Conservation (phyloP, 1,140 invertebrate genomes). For the Bombus affinis region DNA sequence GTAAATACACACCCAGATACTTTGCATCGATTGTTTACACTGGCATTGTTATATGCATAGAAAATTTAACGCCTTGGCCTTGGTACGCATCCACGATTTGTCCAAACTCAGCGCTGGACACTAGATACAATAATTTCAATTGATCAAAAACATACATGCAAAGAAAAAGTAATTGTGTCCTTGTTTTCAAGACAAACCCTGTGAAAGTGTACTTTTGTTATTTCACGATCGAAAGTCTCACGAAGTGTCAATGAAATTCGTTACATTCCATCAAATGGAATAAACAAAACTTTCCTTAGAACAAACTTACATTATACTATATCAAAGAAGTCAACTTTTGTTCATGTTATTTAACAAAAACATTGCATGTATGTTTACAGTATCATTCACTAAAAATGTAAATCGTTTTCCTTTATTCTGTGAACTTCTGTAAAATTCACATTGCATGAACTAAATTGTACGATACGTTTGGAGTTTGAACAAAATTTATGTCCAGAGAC, state of each 20-base stretch:
- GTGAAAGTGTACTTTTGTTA: not conserved
- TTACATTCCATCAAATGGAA: not conserved
- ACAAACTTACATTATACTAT: not conserved
- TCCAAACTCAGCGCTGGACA: not conserved
- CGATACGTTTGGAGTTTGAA: slow-evolving; percentile 22
- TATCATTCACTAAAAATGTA: slow-evolving; percentile 11
- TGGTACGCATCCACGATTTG: slow-evolving; percentile 16
- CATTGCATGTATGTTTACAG: slow-evolving; percentile 37
- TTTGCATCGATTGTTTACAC: slow-evolving; percentile 35
- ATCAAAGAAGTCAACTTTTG: slow-evolving; percentile 6
- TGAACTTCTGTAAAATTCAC: slow-evolving; percentile 21
- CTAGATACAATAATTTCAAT: slow-evolving; percentile 19
- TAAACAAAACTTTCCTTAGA: not conserved
- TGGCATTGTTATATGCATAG: slow-evolving; percentile 47
- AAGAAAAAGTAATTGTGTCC: slow-evolving; percentile 5
- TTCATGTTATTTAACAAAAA: not conserved
- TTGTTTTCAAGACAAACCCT: slow-evolving; percentile 17
- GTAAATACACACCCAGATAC: slow-evolving; percentile 5
- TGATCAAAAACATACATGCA: slow-evolving; percentile 22
- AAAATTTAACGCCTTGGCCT: slow-evolving; percentile 56
- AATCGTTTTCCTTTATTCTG: not conserved
- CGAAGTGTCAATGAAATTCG: not conserved
- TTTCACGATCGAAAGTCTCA: not conserved
- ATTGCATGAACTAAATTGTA: slow-evolving; percentile 30
- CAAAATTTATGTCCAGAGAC: slow-evolving; percentile 46